phyloP scores from a whole-genome alignment of 2,113 vertebrate genomes.

The Lonchura striata region DNA sequence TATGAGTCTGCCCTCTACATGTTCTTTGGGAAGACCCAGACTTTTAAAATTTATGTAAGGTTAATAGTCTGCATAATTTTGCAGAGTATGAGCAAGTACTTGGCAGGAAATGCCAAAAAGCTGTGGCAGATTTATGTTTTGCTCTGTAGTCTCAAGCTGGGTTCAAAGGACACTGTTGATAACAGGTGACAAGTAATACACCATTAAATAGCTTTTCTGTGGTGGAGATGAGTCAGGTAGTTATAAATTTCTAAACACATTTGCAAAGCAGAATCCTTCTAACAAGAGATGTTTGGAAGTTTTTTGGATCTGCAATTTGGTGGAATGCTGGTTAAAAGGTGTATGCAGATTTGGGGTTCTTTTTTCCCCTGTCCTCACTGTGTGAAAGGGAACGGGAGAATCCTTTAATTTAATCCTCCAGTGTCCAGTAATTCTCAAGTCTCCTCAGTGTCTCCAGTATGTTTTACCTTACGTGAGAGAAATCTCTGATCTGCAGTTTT shows the following conservation, averaged over 20 bases:
- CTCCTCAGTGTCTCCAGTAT: background rate
- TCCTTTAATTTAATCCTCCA: background rate
- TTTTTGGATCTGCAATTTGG: background rate
- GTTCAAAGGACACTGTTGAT: constrained; percentile 28
- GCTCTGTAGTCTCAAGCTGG: background rate
- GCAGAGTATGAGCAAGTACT: background rate
- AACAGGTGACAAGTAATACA: constrained; percentile 3
- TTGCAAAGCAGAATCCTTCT: constrained; percentile 7
- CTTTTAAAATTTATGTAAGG: constrained; percentile 20
- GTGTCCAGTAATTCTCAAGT: background rate
- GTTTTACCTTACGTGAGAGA: background rate
- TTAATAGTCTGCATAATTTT: constrained; percentile 44
- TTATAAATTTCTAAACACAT: constrained; percentile 9
- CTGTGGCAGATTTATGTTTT: constrained; percentile 31
- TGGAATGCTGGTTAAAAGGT: background rate
- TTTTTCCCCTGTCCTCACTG: background rate
- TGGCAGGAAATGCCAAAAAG: constrained; percentile 16
- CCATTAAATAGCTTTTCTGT: constrained; percentile 7
- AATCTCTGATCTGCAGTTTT: background rate
- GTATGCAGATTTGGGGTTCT: background rate
- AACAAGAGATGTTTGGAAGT: background rate
- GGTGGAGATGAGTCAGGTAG: constrained; percentile 8
- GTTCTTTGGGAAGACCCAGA: constrained; percentile 1
- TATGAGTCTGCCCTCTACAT: background rate
- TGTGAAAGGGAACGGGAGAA: background rate